A percentile compares a stretch with the other conserved stretches of the same genome.
These are phyloP conservation scores for Betta splendens DNA, from an alignment of 2,797 vertebrate genomes.

Conservation along the genomic window DNA sequence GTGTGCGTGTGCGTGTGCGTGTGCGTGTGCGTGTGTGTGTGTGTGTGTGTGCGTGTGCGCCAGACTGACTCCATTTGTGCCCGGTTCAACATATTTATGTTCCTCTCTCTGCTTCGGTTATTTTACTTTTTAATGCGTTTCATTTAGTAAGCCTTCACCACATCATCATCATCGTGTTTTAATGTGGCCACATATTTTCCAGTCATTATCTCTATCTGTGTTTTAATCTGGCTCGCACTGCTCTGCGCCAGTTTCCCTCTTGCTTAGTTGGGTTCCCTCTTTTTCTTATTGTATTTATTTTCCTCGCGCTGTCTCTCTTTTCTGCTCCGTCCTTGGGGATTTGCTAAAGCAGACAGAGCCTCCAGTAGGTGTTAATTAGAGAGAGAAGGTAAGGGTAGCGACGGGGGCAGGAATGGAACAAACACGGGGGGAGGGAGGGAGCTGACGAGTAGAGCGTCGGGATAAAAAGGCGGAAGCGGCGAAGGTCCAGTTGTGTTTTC, in stretches of 20 bases:
- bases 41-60: conserved; percentile 24
- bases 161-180: conserved; percentile 24
- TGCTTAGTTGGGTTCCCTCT: conserved; percentile 36
- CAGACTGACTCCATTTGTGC: conserved; percentile 7
- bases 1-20: conserved; percentile 31
- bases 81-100: conserved; percentile 23
- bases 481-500: conserved; percentile 21
- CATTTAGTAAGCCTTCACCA: conserved; percentile 29
- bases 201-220: conserved; percentile 27
- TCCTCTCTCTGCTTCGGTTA: conserved; percentile 14
- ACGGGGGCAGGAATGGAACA: conserved; percentile 48
- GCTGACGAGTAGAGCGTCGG: conserved; percentile 31
- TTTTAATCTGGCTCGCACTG: conserved; percentile 21
- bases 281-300: conserved; percentile 54
- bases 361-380: conserved; percentile 75
- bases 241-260: conserved; percentile 24
- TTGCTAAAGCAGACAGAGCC: conserved; percentile 59
- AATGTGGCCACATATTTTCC: conserved; percentile 5
- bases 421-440: conserved; percentile 55
- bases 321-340: conserved; percentile 53
- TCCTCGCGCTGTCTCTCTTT: conserved; percentile 34
- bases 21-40: conserved; percentile 30
- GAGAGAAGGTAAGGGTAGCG: conserved; percentile 57
- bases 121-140: conserved; percentile 7
- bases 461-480: conserved; percentile 31